Conservation (phyloP, 2,113 vertebrate species). For the Scartelaos histophorus region DNA sequence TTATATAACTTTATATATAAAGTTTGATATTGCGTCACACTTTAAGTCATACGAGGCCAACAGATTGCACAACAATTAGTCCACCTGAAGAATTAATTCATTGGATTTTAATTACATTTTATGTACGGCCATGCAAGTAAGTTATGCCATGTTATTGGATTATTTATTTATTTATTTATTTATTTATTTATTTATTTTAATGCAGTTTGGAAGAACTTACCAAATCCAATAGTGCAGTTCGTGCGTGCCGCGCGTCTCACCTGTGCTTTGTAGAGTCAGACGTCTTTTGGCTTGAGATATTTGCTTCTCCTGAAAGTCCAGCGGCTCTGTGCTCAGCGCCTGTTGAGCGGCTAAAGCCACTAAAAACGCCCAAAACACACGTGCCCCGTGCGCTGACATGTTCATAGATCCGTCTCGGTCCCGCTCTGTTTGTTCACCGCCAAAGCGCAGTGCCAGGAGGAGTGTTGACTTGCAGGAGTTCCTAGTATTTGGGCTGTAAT, state of each 20-base stretch:
- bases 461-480: not conserved
- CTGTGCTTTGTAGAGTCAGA: slow-evolving; percentile 82
- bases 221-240: not conserved
- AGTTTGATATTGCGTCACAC: not conserved
- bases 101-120: not conserved
- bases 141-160: not conserved
- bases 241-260: not conserved
- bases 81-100: not conserved
- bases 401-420: slow-evolving; percentile 12
- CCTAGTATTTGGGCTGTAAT: slow-evolving; percentile 4
- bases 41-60: not conserved
- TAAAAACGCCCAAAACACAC: slow-evolving; percentile 69
- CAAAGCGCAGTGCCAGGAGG: not conserved
- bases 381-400: slow-evolving; percentile 65
- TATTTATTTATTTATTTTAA: not conserved
- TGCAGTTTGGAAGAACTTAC: not conserved
- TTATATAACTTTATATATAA: not conserved
- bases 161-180: not conserved
- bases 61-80: not conserved
- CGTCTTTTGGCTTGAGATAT: slow-evolving; percentile 75
- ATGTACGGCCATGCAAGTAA: not conserved
- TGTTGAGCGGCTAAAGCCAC: slow-evolving; percentile 71
- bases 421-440: not conserved
- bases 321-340: slow-evolving; percentile 70
- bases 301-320: slow-evolving; percentile 79